A percentile compares a stretch with the other conserved stretches of the same genome.
Evolutionary conservation across 1,140 invertebrate genomes (phyloP).

Genomic region (Trichogramma pretiosum): DNA sequence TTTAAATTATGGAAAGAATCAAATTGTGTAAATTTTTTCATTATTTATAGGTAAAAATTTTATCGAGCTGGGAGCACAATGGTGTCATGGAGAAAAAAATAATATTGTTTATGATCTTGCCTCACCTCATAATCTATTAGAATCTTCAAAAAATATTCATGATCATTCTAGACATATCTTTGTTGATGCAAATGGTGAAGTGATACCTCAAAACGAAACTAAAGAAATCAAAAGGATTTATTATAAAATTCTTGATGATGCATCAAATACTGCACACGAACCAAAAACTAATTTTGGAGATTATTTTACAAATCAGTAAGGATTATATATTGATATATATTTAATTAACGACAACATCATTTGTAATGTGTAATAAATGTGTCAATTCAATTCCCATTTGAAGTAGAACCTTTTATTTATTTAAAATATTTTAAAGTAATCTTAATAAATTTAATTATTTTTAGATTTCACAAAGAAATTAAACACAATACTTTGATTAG

Average conservation of each 20-base stretch:
- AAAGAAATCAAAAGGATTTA: constrained; percentile 25
- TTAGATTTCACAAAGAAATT: constrained; percentile 32
- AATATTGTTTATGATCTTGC: constrained; percentile 61
- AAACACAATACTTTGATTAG: constrained; percentile 25
- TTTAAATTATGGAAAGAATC: neutral
- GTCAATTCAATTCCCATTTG: neutral
- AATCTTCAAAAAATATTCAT: constrained; percentile 25
- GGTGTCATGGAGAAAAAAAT: constrained; percentile 69
- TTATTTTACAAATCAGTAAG: constrained; percentile 40
- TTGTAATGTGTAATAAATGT: constrained; percentile 4
- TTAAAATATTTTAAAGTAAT: neutral
- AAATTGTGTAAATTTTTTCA: neutral
- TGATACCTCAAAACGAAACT: constrained; percentile 28
- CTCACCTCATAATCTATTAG: constrained; percentile 48
- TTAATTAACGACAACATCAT: neutral
- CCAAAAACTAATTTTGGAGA: constrained; percentile 40
- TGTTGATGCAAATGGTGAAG: constrained; percentile 33
- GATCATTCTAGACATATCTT: constrained; percentile 32
- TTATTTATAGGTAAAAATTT: constrained; percentile 42
- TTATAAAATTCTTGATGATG: constrained; percentile 21
- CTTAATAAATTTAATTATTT: constrained; percentile 18
- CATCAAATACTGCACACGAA: constrained; percentile 25
- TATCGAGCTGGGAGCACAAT: constrained; percentile 76
- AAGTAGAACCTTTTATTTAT: neutral
- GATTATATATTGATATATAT: constrained; percentile 1